phyloP scores from a whole-genome alignment of 2,888 invertebrate genomes.

The Idaea dimidiata region DNA sequence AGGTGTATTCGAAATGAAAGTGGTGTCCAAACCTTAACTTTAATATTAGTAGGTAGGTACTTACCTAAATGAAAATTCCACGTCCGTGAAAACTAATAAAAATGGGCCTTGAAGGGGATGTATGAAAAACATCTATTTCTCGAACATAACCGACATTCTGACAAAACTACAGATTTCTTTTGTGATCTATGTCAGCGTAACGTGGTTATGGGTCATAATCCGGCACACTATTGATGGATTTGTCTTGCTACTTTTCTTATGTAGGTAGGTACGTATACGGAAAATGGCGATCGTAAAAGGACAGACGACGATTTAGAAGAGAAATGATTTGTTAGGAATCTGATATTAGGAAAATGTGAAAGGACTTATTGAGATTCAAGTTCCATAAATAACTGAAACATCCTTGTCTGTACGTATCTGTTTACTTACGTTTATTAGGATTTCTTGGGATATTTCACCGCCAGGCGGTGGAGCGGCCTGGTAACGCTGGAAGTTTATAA shows the following conservation, averaged over 20 bases:
- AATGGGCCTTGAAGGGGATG: background rate
- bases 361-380: background rate
- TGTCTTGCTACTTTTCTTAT: constrained; percentile 1
- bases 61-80: background rate
- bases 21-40: no score
- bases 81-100: background rate
- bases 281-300: background rate
- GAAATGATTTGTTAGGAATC: background rate
- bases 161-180: background rate
- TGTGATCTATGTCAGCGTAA: background rate
- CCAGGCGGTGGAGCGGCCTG: no score
- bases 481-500: no score
- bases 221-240: background rate
- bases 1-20: no score
- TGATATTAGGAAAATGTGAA: constrained; percentile 1
- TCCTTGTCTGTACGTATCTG: no score
- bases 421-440: no score
- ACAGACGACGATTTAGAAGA: background rate
- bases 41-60: background rate
- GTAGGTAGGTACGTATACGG: background rate
- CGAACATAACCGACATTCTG: constrained; percentile 1
- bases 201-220: constrained; percentile 1
- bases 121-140: background rate
- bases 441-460: no score
- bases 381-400: background rate